phyloP scores from a whole-genome alignment of 2,888 invertebrate genomes.

The Troides aeacus region DNA sequence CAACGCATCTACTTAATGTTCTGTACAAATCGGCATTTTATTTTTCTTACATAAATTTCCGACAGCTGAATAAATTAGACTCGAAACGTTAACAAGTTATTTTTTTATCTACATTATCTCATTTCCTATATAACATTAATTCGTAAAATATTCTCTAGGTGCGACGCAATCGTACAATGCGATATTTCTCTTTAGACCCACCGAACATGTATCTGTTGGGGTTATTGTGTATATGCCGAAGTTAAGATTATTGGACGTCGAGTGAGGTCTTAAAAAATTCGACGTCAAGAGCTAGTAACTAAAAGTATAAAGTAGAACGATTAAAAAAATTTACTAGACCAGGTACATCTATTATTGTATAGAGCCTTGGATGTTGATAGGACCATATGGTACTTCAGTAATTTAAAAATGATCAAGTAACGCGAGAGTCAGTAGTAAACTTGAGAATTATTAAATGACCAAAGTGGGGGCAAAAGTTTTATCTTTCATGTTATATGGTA shows the following conservation, averaged over 20 bases:
- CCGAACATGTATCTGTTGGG: background rate
- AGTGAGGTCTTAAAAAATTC: background rate
- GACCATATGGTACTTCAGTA: no score
- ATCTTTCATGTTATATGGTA: no score
- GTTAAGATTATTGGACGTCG: no score
- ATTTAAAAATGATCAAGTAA: no score
- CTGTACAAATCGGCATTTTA: constrained; percentile 47
- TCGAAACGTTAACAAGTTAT: constrained; percentile 34
- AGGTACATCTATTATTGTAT: no score
- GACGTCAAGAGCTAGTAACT: no score
- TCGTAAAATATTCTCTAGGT: constrained; percentile 19
- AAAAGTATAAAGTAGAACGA: no score
- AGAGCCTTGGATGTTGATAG: no score
- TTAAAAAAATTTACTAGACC: no score
- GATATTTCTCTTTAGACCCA: background rate
- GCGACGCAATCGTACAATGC: background rate
- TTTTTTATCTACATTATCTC: constrained; percentile 18
- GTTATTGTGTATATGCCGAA: background rate
- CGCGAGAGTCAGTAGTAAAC: no score
- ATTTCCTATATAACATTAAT: constrained; percentile 21
- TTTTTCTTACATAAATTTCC: constrained; percentile 34
- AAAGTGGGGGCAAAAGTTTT: no score
- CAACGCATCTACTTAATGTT: constrained; percentile 45
- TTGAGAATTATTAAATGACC: no score
- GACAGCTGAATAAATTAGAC: constrained; percentile 41